A percentile compares a stretch with the other conserved stretches of the same genome.
These are phyloP conservation scores for Cryptus viduatorius DNA, from an alignment of 2,888 invertebrate species.

Conservation along the genomic window DNA sequence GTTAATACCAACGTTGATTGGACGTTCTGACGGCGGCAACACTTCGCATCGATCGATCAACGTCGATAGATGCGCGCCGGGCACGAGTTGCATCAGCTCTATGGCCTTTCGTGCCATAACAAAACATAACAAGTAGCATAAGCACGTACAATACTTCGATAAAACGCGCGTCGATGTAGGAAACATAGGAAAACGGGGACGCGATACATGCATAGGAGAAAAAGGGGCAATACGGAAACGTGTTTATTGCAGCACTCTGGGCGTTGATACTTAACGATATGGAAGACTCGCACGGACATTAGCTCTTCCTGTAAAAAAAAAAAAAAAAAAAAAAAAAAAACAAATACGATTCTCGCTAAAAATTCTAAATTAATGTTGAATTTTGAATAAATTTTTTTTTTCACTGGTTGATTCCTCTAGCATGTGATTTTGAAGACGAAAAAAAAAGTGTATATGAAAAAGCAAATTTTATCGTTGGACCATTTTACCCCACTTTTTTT, in stretches of 20 bases:
- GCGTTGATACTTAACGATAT: not conserved
- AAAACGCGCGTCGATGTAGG: not conserved
- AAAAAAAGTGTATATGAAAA: too few relatives aligned
- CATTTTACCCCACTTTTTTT: too few relatives aligned
- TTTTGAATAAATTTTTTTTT: too few relatives aligned
- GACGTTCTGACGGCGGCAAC: conserved; percentile 10
- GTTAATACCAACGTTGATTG: conserved; percentile 16
- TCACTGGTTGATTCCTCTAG: too few relatives aligned
- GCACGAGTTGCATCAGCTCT: conserved; percentile 35
- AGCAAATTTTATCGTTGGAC: too few relatives aligned
- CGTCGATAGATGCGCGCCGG: conserved; percentile 28
- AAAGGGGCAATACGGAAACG: conserved; percentile 7
- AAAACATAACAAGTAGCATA: conserved; percentile 15
- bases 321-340: not conserved
- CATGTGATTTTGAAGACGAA: too few relatives aligned
- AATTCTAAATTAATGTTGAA: too few relatives aligned
- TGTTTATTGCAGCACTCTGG: not conserved
- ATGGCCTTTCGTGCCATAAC: not conserved
- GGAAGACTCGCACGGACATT: not conserved
- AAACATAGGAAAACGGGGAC: conserved; percentile 16
- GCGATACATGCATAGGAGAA: not conserved
- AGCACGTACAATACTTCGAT: conserved; percentile 13
- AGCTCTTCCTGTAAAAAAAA: not conserved
- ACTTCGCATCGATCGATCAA: conserved; percentile 40
- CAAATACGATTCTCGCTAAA: not conserved